Percentiles rank a stretch among this genome's conserved stretches.
These are phyloP conservation scores for Myodes glareolus DNA, from an alignment of 2,113 vertebrate species.

Conservation along the genomic window DNA sequence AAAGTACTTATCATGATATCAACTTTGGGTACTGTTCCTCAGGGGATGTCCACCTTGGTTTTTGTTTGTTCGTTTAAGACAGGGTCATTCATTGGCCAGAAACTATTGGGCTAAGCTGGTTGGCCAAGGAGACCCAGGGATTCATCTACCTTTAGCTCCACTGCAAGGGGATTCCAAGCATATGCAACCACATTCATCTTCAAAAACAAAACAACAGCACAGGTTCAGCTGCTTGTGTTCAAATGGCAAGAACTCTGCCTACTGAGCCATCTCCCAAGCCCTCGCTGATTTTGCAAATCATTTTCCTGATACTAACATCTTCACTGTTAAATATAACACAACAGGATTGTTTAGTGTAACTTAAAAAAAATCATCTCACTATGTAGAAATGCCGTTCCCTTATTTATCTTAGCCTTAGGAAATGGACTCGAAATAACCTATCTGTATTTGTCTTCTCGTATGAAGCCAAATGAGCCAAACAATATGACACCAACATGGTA, in stretches of 20 bases:
- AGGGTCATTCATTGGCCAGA: background rate
- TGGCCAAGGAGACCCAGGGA: background rate
- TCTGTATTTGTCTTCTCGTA: background rate
- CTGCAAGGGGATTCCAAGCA: background rate
- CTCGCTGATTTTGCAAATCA: background rate
- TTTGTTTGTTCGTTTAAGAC: background rate
- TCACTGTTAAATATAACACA: background rate
- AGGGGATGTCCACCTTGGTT: background rate
- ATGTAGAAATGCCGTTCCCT: background rate
- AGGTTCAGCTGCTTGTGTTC: background rate
- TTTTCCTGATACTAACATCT: background rate
- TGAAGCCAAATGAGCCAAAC: background rate
- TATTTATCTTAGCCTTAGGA: background rate
- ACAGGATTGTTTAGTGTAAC: background rate
- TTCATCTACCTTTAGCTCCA: background rate
- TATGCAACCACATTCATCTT: background rate
- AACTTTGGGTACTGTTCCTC: background rate
- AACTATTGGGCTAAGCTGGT: background rate
- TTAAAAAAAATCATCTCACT: background rate
- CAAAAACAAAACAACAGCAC: background rate
- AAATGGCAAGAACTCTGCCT: background rate
- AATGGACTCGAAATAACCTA: background rate
- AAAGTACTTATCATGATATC: background rate
- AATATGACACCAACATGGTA: slow-evolving; percentile 9
- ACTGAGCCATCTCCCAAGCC: background rate